Evolutionary conservation across 1,140 invertebrate genomes (phyloP).

Genomic region (Cotesia vestalis): DNA sequence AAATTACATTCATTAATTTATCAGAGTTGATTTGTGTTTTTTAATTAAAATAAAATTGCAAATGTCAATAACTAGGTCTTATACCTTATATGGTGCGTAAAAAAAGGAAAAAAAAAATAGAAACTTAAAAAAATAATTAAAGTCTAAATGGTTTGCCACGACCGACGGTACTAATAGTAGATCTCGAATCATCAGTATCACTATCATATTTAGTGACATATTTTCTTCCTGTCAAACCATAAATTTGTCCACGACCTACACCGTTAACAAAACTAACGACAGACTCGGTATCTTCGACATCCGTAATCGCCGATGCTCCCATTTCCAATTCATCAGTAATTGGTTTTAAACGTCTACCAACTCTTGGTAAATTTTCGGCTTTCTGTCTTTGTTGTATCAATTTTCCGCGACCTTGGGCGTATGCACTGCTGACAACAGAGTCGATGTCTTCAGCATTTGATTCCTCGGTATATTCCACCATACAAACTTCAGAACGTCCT

Average conservation of each 20-base stretch:
- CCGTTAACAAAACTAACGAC: neutral
- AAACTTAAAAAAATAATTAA: neutral
- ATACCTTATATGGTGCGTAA: too few relatives aligned
- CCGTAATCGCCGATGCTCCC: constrained; percentile 11
- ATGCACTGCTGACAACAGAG: constrained; percentile 39
- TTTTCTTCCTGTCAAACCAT: neutral
- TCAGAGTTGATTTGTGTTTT: too few relatives aligned
- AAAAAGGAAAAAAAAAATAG: too few relatives aligned
- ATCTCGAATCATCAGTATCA: constrained; percentile 1
- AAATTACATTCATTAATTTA: too few relatives aligned
- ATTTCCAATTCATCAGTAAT: neutral
- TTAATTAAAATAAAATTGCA: too few relatives aligned
- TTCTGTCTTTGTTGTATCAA: neutral
- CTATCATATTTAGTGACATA: neutral
- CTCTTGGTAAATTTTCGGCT: neutral
- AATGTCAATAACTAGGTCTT: too few relatives aligned
- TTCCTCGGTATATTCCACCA: constrained; percentile 36
- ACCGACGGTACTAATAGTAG: neutral
- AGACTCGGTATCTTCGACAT: constrained; percentile 13
- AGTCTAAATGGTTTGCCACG: neutral
- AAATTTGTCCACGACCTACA: constrained; percentile 5
- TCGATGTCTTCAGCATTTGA: constrained; percentile 36
- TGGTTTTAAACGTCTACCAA: neutral
- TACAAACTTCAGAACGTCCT: constrained; percentile 42
- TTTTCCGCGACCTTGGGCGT: constrained; percentile 23